phyloP scores from a whole-genome alignment of 2,888 invertebrate species.

The Tipula helvola region DNA sequence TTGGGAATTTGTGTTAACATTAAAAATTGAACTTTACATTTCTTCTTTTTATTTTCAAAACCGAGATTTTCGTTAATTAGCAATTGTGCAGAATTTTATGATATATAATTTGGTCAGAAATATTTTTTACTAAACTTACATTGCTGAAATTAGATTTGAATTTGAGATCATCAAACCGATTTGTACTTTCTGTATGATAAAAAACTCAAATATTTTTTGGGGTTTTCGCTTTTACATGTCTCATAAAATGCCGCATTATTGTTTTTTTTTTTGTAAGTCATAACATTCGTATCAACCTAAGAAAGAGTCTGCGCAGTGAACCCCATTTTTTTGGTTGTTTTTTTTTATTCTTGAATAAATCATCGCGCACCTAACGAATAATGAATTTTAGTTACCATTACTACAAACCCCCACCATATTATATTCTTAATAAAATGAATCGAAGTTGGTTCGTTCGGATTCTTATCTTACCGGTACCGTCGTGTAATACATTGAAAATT shows the following conservation, averaged over 20 bases:
- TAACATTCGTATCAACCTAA: neutral
- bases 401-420: neutral
- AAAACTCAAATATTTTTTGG: too few relatives aligned
- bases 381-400: neutral
- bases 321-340: neutral
- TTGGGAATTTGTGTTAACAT: too few relatives aligned
- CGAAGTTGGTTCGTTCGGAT: neutral
- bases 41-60: too few relatives aligned
- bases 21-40: too few relatives aligned
- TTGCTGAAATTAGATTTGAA: too few relatives aligned
- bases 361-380: neutral
- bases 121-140: too few relatives aligned
- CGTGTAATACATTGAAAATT: neutral
- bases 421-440: neutral
- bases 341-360: neutral
- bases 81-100: too few relatives aligned
- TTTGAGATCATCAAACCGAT: too few relatives aligned
- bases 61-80: too few relatives aligned
- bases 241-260: neutral
- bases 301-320: neutral
- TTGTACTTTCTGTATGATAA: too few relatives aligned
- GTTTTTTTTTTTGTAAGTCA: neutral
- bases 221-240: too few relatives aligned
- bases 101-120: too few relatives aligned
- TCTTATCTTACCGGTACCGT: neutral